Percentiles rank a stretch among this genome's conserved stretches.
Conservation (phyloP, 2,113 vertebrate species). For the Antechinus stuartii region DNA sequence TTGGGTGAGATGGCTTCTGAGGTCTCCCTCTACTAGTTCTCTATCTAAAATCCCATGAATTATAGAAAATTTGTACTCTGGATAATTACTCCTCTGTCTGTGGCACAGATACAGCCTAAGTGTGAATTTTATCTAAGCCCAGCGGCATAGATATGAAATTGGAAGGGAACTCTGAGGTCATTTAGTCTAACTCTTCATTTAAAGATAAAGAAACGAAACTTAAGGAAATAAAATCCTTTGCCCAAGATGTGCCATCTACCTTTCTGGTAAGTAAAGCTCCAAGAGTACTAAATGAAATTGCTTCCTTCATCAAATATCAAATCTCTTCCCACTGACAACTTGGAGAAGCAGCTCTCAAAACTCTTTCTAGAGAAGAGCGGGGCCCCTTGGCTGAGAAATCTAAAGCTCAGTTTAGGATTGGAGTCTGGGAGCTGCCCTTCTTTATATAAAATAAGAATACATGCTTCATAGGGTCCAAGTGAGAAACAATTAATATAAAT, state of each 20-base stretch:
- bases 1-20: neutral
- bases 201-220: neutral
- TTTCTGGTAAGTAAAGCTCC: neutral
- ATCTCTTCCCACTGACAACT: neutral
- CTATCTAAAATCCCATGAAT: slow-evolving; percentile 5
- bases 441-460: neutral
- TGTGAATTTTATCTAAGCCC: slow-evolving; percentile 24
- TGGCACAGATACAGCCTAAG: neutral
- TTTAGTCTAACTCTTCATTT: neutral
- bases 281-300: neutral
- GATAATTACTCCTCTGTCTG: neutral
- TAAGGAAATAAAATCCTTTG: neutral
- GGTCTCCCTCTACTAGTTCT: neutral
- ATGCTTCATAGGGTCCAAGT: fast-evolving
- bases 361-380: slow-evolving; percentile 3
- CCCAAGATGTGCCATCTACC: neutral
- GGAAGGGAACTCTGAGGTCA: neutral
- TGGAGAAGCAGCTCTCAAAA: neutral
- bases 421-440: neutral
- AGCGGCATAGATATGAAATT: neutral
- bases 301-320: neutral
- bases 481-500: neutral
- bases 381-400: neutral
- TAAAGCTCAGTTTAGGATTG: neutral
- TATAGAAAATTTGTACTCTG: slow-evolving; percentile 10